These are phyloP conservation scores for Eupithecia centaureata DNA, from an alignment of 2,888 invertebrate species.

Conservation along the genomic window DNA sequence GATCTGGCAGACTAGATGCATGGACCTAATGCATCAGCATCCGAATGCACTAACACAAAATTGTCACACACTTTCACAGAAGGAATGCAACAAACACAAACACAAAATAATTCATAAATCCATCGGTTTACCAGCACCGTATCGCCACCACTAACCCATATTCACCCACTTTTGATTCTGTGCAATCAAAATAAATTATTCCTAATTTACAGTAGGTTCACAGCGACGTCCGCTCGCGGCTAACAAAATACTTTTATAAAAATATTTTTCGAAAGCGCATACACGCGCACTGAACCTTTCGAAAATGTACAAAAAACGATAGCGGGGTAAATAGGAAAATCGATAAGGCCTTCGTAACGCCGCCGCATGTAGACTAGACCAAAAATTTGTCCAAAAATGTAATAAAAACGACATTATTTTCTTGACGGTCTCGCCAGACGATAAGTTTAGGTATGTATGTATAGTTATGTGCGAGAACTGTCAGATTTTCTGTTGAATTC, in stretches of 20 bases:
- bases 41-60: slow-evolving; percentile 60
- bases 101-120: slow-evolving; percentile 69
- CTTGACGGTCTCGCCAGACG: slow-evolving; percentile 64
- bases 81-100: slow-evolving; percentile 65
- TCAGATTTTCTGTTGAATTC: slow-evolving; percentile 78
- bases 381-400: slow-evolving; percentile 84
- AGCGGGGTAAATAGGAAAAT: slow-evolving; percentile 81
- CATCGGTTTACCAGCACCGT: slow-evolving; percentile 59
- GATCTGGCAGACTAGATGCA: slow-evolving; percentile 41
- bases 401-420: slow-evolving; percentile 84
- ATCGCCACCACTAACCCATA: slow-evolving; percentile 80
- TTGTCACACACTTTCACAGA: slow-evolving; percentile 72
- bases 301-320: slow-evolving; percentile 79
- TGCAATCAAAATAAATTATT: slow-evolving; percentile 81
- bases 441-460: not conserved
- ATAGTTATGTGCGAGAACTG: slow-evolving; percentile 57
- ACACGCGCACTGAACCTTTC: slow-evolving; percentile 78
- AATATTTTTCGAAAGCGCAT: slow-evolving; percentile 83
- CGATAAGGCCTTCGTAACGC: slow-evolving; percentile 77
- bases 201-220: slow-evolving; percentile 76
- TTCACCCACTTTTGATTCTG: slow-evolving; percentile 75
- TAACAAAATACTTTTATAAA: slow-evolving; percentile 71
- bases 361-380: slow-evolving; percentile 78
- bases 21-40: slow-evolving; percentile 54
- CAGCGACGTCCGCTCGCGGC: slow-evolving; percentile 76